phyloP scores from a whole-genome alignment of 2,797 vertebrate species.

The Chelonia mydas region DNA sequence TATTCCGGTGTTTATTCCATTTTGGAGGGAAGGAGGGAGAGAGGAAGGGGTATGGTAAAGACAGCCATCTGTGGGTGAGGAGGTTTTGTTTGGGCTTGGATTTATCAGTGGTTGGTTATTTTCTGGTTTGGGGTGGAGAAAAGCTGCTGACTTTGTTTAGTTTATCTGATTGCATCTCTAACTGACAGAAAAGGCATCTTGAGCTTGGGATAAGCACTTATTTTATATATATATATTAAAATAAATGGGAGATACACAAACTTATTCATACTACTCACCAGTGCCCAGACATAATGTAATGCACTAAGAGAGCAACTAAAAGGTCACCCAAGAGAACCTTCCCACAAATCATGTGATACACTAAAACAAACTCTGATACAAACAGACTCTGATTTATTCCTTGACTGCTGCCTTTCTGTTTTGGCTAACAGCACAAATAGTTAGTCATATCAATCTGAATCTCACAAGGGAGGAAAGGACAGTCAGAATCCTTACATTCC shows the following conservation, averaged over 20 bases:
- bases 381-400: neutral
- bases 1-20: neutral
- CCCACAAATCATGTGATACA: neutral
- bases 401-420: neutral
- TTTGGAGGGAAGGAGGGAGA: neutral
- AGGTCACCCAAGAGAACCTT: neutral
- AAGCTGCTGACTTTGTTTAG: neutral
- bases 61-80: neutral
- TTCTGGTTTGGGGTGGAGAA: neutral
- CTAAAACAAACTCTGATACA: neutral
- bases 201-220: neutral
- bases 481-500: neutral
- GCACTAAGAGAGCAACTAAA: neutral
- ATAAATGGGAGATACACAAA: neutral
- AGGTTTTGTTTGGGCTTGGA: neutral
- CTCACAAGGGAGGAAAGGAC: neutral
- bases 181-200: neutral
- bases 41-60: neutral
- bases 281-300: neutral
- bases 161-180: neutral
- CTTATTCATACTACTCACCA: neutral
- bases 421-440: neutral
- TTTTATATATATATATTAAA: neutral
- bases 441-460: neutral
- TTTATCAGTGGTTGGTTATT: neutral